phyloP scores from a whole-genome alignment of 2,113 vertebrate genomes.

The Epinephelus lanceolatus region DNA sequence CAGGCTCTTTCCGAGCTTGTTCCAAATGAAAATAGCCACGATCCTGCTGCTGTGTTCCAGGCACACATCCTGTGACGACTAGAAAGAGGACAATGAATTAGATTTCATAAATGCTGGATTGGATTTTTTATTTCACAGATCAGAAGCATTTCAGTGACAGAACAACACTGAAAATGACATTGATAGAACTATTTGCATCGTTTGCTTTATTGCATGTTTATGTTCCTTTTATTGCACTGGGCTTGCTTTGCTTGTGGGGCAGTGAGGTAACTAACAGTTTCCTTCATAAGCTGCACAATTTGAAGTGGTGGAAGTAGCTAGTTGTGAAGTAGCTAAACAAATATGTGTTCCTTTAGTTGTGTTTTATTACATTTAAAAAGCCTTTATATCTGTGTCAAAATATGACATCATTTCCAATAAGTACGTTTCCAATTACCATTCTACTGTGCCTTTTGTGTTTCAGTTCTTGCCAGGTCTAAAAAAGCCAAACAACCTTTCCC shows the following conservation, averaged over 20 bases:
- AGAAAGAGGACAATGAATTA: slow-evolving; percentile 29
- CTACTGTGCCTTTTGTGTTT: neutral
- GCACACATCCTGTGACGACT: slow-evolving; percentile 35
- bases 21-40: slow-evolving; percentile 67
- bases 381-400: neutral
- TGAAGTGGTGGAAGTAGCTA: neutral
- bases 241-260: neutral
- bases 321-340: neutral
- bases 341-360: neutral
- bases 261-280: slow-evolving; percentile 5
- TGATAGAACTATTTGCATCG: neutral
- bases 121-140: slow-evolving; percentile 12
- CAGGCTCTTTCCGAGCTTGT: slow-evolving; percentile 59
- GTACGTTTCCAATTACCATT: neutral
- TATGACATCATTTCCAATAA: neutral
- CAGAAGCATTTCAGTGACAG: neutral
- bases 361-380: neutral
- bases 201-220: neutral
- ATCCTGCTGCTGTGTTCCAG: slow-evolving; percentile 50
- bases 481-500: slow-evolving; percentile 10
- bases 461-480: neutral
- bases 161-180: neutral
- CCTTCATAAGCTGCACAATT: neutral
- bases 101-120: neutral
- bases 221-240: neutral